Conservation (phyloP, 2,113 vertebrate genomes). For the Oryzias curvinotus region DNA sequence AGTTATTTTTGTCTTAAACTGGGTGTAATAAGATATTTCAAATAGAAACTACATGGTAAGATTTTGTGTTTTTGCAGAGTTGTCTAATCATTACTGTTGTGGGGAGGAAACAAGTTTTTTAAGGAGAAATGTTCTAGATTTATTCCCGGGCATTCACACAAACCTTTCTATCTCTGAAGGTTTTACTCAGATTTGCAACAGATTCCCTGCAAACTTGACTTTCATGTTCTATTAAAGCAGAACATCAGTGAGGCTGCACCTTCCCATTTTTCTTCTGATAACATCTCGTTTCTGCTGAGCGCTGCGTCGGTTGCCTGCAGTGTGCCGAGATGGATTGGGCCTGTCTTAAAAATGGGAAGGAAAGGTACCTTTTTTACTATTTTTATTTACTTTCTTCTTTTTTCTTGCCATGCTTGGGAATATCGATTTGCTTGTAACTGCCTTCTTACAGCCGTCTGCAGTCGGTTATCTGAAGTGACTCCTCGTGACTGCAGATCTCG, state of each 20-base stretch:
- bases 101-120: too few relatives aligned
- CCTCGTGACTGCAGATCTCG: not conserved
- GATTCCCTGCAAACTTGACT: constrained; percentile 45
- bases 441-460: not conserved
- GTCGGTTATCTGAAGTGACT: not conserved
- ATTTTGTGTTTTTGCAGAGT: too few relatives aligned
- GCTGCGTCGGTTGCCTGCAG: constrained; percentile 33
- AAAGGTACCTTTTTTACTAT: constrained; percentile 22
- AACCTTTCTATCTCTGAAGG: constrained; percentile 29
- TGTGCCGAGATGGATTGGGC: constrained; percentile 43
- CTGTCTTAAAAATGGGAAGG: constrained; percentile 27
- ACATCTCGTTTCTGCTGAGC: constrained; percentile 47
- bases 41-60: too few relatives aligned
- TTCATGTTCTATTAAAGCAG: constrained; percentile 64
- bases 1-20: too few relatives aligned
- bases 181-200: constrained; percentile 49
- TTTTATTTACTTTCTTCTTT: not conserved
- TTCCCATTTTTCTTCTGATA: constrained; percentile 48
- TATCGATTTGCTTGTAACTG: constrained; percentile 4
- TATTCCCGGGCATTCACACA: constrained; percentile 21
- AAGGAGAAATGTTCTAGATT: not conserved
- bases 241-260: constrained; percentile 51
- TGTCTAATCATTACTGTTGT: too few relatives aligned
- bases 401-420: constrained; percentile 11
- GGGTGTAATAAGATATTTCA: too few relatives aligned